A percentile compares a stretch with the other conserved stretches of the same genome.
These are phyloP conservation scores for Pteronura brasiliensis DNA, from an alignment of 2,113 vertebrate genomes.

Conservation along the genomic window DNA sequence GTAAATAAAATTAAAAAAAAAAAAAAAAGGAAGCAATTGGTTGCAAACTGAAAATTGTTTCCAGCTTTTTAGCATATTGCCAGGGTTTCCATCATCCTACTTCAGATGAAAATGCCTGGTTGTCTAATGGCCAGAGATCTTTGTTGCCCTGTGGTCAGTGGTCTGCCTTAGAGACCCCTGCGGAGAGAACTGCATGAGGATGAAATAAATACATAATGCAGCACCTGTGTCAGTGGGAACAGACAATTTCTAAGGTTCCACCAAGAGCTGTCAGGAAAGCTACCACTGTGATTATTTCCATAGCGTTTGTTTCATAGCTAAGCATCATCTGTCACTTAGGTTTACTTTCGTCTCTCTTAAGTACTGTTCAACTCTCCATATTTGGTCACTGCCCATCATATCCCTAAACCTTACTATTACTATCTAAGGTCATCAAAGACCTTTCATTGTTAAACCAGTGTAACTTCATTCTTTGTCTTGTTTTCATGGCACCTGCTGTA, in stretches of 20 bases:
- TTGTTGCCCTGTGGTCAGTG: background rate
- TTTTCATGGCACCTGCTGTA: background rate
- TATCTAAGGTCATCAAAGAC: background rate
- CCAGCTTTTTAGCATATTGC: background rate
- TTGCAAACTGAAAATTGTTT: slow-evolving; percentile 28
- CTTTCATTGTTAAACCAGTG: background rate
- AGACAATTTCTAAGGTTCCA: background rate
- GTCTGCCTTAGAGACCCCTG: background rate
- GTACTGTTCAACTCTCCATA: background rate
- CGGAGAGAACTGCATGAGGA: background rate
- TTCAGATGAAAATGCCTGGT: background rate
- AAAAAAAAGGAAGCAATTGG: background rate
- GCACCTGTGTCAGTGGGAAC: background rate
- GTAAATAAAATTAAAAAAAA: background rate
- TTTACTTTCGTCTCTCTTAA: background rate
- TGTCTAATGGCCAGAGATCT: background rate
- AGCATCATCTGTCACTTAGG: background rate
- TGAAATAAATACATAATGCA: background rate
- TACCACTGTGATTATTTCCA: background rate
- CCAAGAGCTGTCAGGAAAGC: background rate
- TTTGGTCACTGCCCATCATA: background rate
- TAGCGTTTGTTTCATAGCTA: background rate
- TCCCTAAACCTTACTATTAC: background rate
- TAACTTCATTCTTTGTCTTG: background rate
- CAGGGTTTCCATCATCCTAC: background rate